Evolutionary conservation across 2,888 invertebrate genomes (phyloP).

Genomic region (Pterobdella sp.): DNA sequence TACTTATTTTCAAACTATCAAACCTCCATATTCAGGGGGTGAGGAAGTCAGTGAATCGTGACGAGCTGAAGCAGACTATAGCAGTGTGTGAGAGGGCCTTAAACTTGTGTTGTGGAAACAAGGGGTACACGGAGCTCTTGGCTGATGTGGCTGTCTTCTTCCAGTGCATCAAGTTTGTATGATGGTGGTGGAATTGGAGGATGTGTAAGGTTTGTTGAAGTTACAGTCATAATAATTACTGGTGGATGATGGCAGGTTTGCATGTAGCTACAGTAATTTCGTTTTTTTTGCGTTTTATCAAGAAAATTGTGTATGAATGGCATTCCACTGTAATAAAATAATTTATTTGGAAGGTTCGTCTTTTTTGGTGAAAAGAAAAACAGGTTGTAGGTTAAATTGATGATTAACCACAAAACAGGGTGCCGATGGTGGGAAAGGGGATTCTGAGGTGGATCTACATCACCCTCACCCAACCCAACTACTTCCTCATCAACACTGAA

Average conservation of each 20-base stretch:
- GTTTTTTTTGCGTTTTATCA: too few relatives aligned
- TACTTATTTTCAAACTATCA: neutral
- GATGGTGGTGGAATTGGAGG: neutral
- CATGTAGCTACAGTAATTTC: too few relatives aligned
- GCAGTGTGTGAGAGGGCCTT: slow-evolving; percentile 89
- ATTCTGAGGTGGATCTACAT: slow-evolving; percentile 88
- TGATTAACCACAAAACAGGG: slow-evolving; percentile 57
- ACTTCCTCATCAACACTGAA: slow-evolving; percentile 90
- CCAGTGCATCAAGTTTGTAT: slow-evolving; percentile 46
- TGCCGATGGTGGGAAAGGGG: slow-evolving; percentile 87
- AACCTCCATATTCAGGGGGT: slow-evolving; percentile 40
- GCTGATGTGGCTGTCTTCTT: slow-evolving; percentile 83
- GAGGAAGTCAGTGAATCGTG: slow-evolving; percentile 63
- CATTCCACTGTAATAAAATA: too few relatives aligned
- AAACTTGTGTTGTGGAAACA: slow-evolving; percentile 77
- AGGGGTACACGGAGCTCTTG: slow-evolving; percentile 83
- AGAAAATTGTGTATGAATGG: too few relatives aligned
- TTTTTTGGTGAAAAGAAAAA: neutral
- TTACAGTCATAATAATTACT: too few relatives aligned
- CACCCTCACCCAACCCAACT: slow-evolving; percentile 86
- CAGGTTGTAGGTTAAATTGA: too few relatives aligned
- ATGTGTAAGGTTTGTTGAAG: too few relatives aligned
- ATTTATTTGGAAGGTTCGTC: neutral
- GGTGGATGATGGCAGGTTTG: too few relatives aligned
- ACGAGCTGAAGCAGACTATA: slow-evolving; percentile 81